These are phyloP conservation scores for Bubo bubo DNA, from an alignment of 2,113 vertebrate species.

Conservation along the genomic window DNA sequence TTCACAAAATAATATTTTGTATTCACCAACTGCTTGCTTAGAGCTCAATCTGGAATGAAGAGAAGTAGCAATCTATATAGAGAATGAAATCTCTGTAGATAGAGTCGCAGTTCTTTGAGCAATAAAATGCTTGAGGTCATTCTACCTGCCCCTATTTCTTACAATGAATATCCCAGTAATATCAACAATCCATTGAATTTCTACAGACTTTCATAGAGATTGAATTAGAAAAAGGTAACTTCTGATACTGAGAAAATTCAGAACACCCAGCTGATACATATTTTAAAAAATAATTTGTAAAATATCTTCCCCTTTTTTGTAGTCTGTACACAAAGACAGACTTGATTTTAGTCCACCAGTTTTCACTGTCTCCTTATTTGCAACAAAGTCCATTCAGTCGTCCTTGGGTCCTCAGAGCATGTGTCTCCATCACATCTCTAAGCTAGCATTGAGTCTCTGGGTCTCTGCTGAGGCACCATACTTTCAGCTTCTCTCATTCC, in stretches of 20 bases:
- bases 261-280: rapidly evolving
- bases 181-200: neutral
- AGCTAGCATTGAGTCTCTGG: neutral
- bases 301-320: neutral
- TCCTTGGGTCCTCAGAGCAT: neutral
- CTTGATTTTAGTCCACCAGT: neutral
- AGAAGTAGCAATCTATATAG: neutral
- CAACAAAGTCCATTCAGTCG: neutral
- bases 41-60: neutral
- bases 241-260: neutral
- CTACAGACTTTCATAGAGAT: neutral
- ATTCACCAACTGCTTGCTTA: neutral
- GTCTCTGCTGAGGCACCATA: neutral
- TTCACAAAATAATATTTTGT: neutral
- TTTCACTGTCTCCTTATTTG: neutral
- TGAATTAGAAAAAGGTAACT: neutral
- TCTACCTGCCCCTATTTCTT: neutral
- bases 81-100: neutral
- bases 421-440: neutral
- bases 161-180: neutral
- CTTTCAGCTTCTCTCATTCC: neutral
- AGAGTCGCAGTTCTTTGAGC: neutral
- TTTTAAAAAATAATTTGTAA: neutral
- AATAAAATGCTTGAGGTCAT: neutral
- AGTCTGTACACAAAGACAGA: neutral